Conservation (phyloP, 2,797 vertebrate species). For the Aeoliscus strigatus region DNA sequence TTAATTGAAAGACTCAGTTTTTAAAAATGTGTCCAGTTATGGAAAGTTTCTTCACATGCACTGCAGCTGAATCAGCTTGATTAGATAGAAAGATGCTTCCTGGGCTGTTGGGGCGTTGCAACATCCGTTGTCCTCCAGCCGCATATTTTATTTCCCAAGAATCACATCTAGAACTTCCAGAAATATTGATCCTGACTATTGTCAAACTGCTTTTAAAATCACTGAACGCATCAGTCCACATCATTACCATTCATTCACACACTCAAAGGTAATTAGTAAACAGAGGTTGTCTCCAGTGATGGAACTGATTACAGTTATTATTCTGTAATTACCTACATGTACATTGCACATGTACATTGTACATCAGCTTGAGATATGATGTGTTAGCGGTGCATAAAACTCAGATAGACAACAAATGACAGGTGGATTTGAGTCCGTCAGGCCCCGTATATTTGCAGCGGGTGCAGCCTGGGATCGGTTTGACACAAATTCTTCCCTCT, state of each 20-base stretch:
- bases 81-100: constrained; percentile 35
- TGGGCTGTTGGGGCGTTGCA: constrained; percentile 13
- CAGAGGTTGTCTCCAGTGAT: too few relatives aligned
- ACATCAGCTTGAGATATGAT: too few relatives aligned
- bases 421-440: constrained; percentile 7
- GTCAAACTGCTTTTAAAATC: background rate
- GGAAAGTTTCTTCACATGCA: constrained; percentile 35
- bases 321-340: too few relatives aligned
- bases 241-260: too few relatives aligned
- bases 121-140: constrained; percentile 12
- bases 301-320: too few relatives aligned
- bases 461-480: too few relatives aligned
- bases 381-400: constrained; percentile 3
- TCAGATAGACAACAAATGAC: constrained; percentile 1
- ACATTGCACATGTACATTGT: background rate
- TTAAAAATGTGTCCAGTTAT: constrained; percentile 46
- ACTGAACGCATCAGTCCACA: too few relatives aligned
- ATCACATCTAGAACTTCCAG: too few relatives aligned
- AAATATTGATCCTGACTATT: too few relatives aligned
- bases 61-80: constrained; percentile 51
- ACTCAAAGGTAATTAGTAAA: too few relatives aligned
- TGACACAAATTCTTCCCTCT: background rate
- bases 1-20: too few relatives aligned
- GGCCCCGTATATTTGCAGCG: constrained; percentile 1
- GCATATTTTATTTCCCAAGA: too few relatives aligned